Conservation (phyloP, 1,140 invertebrate species). For the Drosophila rufa region DNA sequence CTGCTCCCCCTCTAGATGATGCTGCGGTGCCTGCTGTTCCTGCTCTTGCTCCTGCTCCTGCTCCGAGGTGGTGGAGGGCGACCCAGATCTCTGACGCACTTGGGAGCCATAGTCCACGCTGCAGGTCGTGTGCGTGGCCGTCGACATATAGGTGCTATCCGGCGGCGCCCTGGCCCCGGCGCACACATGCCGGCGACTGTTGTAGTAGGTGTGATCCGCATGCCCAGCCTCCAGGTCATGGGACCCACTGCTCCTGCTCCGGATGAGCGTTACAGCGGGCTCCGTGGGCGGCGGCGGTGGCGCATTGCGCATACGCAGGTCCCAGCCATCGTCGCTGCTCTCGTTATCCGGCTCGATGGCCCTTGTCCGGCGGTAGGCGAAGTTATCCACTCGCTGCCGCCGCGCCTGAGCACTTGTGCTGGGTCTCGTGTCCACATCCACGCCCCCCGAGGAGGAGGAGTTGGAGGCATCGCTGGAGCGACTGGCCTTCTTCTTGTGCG, state of each 20-base stretch:
- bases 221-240: slow-evolving; percentile 31
- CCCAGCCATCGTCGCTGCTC: slow-evolving; percentile 73
- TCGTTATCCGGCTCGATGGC: slow-evolving; percentile 53
- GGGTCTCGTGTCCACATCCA: slow-evolving; percentile 64
- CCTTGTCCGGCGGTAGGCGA: slow-evolving; percentile 15
- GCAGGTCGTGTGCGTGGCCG: slow-evolving; percentile 67
- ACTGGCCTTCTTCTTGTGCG: slow-evolving; percentile 67
- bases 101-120: slow-evolving; percentile 63
- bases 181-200: slow-evolving; percentile 37
- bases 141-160: slow-evolving; percentile 52
- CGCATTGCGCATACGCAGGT: slow-evolving; percentile 59
- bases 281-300: slow-evolving; percentile 1
- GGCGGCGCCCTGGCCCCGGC: background rate
- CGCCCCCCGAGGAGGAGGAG: slow-evolving; percentile 42
- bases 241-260: slow-evolving; percentile 5
- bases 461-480: slow-evolving; percentile 39
- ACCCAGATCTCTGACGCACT: slow-evolving; percentile 7
- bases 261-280: slow-evolving; percentile 10
- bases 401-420: slow-evolving; percentile 71
- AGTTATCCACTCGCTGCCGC: slow-evolving; percentile 35
- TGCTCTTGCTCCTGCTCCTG: background rate
- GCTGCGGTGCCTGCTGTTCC: background rate
- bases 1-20: background rate
- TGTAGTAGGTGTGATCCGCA: slow-evolving; percentile 67
- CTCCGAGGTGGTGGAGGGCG: slow-evolving; percentile 25